Base-by-base conservation (phyloP, 2,797 vertebrate species). In the Enteromius afrohamiltoni region DNA sequence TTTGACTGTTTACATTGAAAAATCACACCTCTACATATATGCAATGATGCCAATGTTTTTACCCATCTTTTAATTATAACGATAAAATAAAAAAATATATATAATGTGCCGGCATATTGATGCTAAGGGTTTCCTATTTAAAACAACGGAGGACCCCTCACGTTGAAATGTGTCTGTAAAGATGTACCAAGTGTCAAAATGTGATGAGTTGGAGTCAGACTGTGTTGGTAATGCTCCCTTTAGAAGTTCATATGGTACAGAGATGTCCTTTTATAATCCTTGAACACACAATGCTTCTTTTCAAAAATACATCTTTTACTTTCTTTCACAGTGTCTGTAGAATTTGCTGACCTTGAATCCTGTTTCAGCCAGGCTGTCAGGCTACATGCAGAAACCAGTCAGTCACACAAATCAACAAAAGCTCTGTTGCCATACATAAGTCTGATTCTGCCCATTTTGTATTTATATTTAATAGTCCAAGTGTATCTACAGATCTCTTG, bases 291-390 rank as follows among this genome's bases (percentile, higher is more conserved):
- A 19, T 17, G 60, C 75, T 42, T 40, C n/a, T 26, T 60, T 45
- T 77, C n/a, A 10, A 26, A 62, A 45, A 62, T 42, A 62, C 31
- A 42, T 29, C 13, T 58, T 26, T 42, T 29, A 16, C 13, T 77
- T 58, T 60, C 53, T 60, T 19, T 62, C 34, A 42, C 55, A 45
- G 53, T 14, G 14, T 62, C 55, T 62, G 13, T 42, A 16, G 8
- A 60, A 45, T 77, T 77, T 19, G 42, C 75, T 62, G 37, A 62
- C 55, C 53, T 77, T 60, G 13, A 62, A 60, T 62, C 8, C 34
- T 16, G 31, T 76, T 42, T 62, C 40, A 26, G 75, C 13, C 34
- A 40, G 23, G 14, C 34, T 62, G 34, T 77, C 53, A 77, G 75
- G 23, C 55, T 60, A 17, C 55, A 60, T 26, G 9, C 70, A 53